These are phyloP conservation scores for Colossoma macropomum DNA, from an alignment of 2,113 vertebrate genomes.

Conservation along the genomic window DNA sequence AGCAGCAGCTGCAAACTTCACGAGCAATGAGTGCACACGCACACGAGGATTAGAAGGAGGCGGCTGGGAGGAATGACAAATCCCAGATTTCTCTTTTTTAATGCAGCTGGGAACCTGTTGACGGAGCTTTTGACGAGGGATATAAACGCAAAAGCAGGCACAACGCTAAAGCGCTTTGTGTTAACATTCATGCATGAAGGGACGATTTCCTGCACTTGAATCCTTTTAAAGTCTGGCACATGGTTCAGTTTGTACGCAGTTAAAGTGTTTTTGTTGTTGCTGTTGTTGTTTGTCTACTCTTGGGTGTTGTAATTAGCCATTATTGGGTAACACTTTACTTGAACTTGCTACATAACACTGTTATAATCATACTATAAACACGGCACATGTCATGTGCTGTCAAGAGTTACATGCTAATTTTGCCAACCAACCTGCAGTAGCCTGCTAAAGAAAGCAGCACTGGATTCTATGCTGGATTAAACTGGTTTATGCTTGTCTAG, in stretches of 20 bases:
- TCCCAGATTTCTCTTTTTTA: constrained; percentile 45
- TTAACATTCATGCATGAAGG: background rate
- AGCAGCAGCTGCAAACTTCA: constrained; percentile 24
- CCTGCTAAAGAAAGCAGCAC: no score
- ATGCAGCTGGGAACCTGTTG: constrained; percentile 29
- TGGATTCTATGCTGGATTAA: no score
- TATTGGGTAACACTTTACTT: no score
- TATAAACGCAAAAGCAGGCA: background rate
- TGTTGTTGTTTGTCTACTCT: background rate
- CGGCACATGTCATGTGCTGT: no score
- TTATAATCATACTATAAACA: no score
- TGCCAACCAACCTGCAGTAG: no score
- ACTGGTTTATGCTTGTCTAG: no score
- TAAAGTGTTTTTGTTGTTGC: background rate
- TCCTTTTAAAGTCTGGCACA: background rate
- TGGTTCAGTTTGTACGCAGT: background rate
- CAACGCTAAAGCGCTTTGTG: background rate
- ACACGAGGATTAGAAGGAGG: constrained; percentile 30
- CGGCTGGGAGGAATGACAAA: constrained; percentile 41
- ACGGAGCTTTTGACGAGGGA: constrained; percentile 11
- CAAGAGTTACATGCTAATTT: no score
- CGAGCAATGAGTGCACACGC: constrained; percentile 4
- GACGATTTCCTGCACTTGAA: background rate
- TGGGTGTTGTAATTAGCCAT: background rate
- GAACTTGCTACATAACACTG: no score